Base-by-base conservation (phyloP, 2,888 invertebrate species). In the Drosophila paramelanica region DNA sequence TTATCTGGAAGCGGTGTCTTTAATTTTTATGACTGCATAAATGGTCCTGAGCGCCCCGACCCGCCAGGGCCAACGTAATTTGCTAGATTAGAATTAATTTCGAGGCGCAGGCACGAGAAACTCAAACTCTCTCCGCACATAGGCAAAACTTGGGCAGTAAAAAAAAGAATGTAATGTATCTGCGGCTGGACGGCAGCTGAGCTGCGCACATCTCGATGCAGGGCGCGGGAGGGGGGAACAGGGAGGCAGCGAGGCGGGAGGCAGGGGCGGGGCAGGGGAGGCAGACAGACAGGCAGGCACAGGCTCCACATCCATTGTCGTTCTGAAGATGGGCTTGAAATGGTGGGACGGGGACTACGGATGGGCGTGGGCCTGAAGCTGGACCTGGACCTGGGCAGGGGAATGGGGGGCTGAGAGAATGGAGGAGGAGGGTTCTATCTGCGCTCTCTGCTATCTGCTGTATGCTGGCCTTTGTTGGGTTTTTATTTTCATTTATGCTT, bases 21-120 rank as follows among this genome's bases (percentile, higher is more conserved):
- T 89, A 89, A 84, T 81, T 89, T 87, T 87, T 89, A 87, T 79
- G 79, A 77, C 81, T 77, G 75, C 81, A 86, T 89, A 89, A 89
- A 87, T 79, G 90, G 80, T 82, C 70, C 77, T 62, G 64, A 60
- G 58, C 57, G 52, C 49, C 42, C 7, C 8, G 23, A 6, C 36
- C 23, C 38, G 23, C 23, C 14, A 33, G n/a, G 20, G 33, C 59
- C 61, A 73, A 56, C 77, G 77, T 87, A 88, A 88, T 88, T 89
- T 89, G 77, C 84, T 83, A 88, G 89, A 88, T 88, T 88, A 89
- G 84, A 89, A 89, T 88, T 89, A 88, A 88, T 89, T 88, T 81
- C 59, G 72, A 78, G 70, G 62, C 77, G 51, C 77, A 72, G 64
- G 57, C 66, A 43, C 43, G n/a, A 55, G 58, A 71, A 51, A 50